phyloP scores from a whole-genome alignment of 2,888 invertebrate species.

The Drosophila hawaiiensis region DNA sequence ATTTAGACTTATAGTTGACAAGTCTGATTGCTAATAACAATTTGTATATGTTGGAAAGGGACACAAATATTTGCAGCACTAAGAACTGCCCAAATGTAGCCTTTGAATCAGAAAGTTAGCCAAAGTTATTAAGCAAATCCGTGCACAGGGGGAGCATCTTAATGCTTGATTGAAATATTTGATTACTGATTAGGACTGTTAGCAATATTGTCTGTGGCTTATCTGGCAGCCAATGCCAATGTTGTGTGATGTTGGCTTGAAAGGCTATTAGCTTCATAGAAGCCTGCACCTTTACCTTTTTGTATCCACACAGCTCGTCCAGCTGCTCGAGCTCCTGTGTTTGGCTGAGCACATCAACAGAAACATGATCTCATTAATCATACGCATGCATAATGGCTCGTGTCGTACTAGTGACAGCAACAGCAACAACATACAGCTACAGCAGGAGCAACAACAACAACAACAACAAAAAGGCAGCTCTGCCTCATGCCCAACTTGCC shows the following conservation, averaged over 20 bases:
- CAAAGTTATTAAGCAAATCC: conserved; percentile 17
- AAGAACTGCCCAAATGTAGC: not conserved
- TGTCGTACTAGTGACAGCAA: conserved; percentile 54
- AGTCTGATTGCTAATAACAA: not conserved
- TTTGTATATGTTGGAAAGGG: not conserved
- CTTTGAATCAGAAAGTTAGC: not conserved
- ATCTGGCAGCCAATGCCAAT: conserved; percentile 20
- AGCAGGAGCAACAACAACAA: conserved; percentile 31
- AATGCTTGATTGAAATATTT: conserved; percentile 48
- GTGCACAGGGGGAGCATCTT: conserved; percentile 2
- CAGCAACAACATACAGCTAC: conserved; percentile 25
- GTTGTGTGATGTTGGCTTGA: conserved; percentile 24
- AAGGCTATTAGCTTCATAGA: conserved; percentile 51
- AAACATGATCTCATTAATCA: conserved; percentile 79
- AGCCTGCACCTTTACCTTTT: conserved; percentile 6
- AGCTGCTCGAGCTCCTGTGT: conserved; percentile 2
- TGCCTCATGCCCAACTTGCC: conserved; percentile 12
- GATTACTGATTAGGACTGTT: conserved; percentile 51
- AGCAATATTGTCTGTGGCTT: conserved; percentile 45
- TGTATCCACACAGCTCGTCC: conserved; percentile 5
- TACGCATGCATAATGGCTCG: conserved; percentile 75
- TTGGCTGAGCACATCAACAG: conserved; percentile 63
- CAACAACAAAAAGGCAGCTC: conserved; percentile 24
- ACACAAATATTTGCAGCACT: not conserved
- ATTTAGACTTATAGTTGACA: not conserved